These are phyloP conservation scores for Geococcyx californianus DNA, from an alignment of 2,113 vertebrate species.

Conservation along the genomic window DNA sequence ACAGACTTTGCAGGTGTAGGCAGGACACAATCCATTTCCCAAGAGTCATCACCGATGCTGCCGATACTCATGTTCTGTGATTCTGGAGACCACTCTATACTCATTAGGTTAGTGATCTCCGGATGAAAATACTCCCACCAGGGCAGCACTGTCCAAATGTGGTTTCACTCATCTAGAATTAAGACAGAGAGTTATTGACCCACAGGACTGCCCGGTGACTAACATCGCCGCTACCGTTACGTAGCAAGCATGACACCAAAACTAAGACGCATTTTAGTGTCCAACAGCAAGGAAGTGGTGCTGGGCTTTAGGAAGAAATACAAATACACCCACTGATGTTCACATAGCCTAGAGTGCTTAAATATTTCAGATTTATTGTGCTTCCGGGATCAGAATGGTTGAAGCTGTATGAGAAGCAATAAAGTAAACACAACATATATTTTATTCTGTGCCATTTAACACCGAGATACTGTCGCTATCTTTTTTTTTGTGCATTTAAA, in stretches of 20 bases:
- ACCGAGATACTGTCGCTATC: background rate
- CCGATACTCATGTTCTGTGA: background rate
- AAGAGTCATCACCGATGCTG: background rate
- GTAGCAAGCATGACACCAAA: background rate
- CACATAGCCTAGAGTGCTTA: background rate
- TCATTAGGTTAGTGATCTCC: background rate
- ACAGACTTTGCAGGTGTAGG: background rate
- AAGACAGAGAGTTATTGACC: background rate
- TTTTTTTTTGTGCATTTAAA: background rate
- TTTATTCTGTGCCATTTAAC: background rate
- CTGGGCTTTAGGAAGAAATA: background rate
- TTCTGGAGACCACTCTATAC: background rate
- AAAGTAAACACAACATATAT: background rate
- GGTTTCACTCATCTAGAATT: background rate
- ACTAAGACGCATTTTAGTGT: background rate
- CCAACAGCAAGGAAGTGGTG: background rate
- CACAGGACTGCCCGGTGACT: background rate
- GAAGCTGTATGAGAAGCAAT: background rate
- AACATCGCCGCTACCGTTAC: background rate
- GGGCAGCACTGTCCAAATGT: background rate
- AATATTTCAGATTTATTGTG: constrained; percentile 28
- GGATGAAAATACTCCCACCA: background rate
- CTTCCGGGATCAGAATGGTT: constrained; percentile 18
- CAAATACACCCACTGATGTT: background rate
- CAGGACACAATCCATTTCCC: background rate